phyloP scores from a whole-genome alignment of 2,113 vertebrate genomes.

The Callospermophilus lateralis region DNA sequence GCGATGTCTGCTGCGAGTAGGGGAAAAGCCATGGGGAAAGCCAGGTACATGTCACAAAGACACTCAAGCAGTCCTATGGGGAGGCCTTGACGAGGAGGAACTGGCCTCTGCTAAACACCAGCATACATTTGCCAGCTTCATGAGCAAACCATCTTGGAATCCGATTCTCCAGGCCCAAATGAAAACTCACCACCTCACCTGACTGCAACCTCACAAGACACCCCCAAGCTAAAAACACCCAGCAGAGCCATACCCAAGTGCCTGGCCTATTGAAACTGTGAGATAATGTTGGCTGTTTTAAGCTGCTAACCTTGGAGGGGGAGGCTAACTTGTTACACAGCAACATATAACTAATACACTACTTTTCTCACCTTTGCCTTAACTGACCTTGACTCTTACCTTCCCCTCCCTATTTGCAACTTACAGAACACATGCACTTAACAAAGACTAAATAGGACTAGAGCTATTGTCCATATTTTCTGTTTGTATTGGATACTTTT shows the following conservation, averaged over 20 bases:
- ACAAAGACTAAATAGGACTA: background rate
- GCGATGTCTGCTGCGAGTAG: no score
- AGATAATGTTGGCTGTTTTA: background rate
- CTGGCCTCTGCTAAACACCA: background rate
- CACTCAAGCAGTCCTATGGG: background rate
- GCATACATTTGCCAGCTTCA: no score
- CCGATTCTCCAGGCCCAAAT: background rate
- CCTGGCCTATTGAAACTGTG: background rate
- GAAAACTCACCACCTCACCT: background rate
- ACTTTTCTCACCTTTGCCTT: background rate
- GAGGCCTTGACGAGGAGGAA: background rate
- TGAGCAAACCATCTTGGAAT: background rate
- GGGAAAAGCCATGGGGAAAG: background rate
- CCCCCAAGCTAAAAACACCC: background rate
- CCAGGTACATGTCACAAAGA: background rate
- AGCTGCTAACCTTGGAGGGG: background rate
- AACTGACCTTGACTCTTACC: background rate
- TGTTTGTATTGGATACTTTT: background rate
- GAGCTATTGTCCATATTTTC: accelerated
- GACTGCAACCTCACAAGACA: background rate
- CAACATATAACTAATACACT: background rate
- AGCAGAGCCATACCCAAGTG: background rate
- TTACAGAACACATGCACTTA: background rate
- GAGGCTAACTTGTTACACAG: background rate
- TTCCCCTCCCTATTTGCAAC: background rate